Evolutionary conservation across 2,888 invertebrate genomes (phyloP), one percentile per base, ranked within the genome.

Genomic region (Drosophila merina): DNA sequence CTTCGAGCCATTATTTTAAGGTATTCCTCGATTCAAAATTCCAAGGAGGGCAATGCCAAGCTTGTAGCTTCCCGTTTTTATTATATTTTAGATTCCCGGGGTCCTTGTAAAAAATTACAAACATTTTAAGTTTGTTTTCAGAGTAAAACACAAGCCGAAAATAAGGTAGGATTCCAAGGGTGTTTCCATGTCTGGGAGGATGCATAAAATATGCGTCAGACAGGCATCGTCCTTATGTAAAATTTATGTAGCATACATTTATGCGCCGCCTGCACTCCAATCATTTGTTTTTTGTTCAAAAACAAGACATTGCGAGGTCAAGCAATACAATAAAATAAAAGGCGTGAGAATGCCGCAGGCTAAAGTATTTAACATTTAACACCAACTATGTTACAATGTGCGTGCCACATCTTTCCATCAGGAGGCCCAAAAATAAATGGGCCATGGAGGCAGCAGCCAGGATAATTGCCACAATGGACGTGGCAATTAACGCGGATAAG

Each of bases 331-430:
- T 85, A 70, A 86, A 83, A 74, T 55, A 69, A 47, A 57, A 75
- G 85, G 85, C 79, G 86, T 76, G 74, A 82, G 79, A 87, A 55
- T 71, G 86, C 88, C 83, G 64, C 44, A 62, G 88, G 88, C 70
- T 44, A 45, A 58, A 62, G 66, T 72, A 72, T 79, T 85, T 76
- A 85, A 76, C 84, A 70, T 77, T 85, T 77, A 79, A 76, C 84
- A 72, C 73, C 49, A 78, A 69, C 74, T 67, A 14, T 14, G 0
- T 0, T 14, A 66, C 62, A 57, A 54, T 56, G 51, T 57, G 57
- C 69, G 49, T 57, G 57, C 69, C 66, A 60, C 79, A 80, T 71
- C 50, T 67, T 63, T 55, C 71, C 68, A 69, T 70, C 71, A 62
- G 68, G n/a, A 72, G 76, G 60, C 71, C 62, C 72, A 72, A 76